Percentiles rank a stretch among this genome's conserved stretches.
Evolutionary conservation across 2,797 vertebrate genomes (phyloP).

Genomic region (Tarsius wallacei): DNA sequence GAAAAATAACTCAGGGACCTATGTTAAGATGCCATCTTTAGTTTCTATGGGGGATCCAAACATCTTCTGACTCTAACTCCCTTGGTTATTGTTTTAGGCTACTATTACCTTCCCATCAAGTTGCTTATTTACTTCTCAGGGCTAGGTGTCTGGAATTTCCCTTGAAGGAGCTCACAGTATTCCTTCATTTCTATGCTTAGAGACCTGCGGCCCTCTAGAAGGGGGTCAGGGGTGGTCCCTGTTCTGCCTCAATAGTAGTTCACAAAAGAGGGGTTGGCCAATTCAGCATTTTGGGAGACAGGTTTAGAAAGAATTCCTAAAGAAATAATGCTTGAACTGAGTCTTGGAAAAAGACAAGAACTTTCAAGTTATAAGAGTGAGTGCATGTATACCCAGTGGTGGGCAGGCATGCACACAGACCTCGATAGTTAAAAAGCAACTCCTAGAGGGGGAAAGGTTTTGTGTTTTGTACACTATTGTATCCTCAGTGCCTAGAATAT

Average conservation of each 20-base stretch:
- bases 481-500: not conserved
- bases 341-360: not conserved
- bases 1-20: too few relatives aligned
- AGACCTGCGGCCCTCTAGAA: too few relatives aligned
- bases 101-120: too few relatives aligned
- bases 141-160: too few relatives aligned
- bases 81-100: too few relatives aligned
- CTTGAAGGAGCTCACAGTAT: too few relatives aligned
- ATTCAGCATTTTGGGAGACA: not conserved
- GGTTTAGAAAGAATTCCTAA: slow-evolving; percentile 10
- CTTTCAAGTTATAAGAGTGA: not conserved
- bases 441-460: not conserved
- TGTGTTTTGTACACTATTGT: not conserved
- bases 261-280: not conserved
- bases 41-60: too few relatives aligned
- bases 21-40: too few relatives aligned
- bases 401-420: not conserved
- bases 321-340: not conserved
- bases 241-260: not conserved
- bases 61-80: too few relatives aligned
- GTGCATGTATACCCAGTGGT: not conserved
- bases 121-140: too few relatives aligned
- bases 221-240: too few relatives aligned
- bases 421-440: not conserved
- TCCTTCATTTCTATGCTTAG: too few relatives aligned